A percentile compares a stretch with the other conserved stretches of the same genome.
Conservation (phyloP, 2,888 invertebrate genomes). For the Pseudoips prasinana region DNA sequence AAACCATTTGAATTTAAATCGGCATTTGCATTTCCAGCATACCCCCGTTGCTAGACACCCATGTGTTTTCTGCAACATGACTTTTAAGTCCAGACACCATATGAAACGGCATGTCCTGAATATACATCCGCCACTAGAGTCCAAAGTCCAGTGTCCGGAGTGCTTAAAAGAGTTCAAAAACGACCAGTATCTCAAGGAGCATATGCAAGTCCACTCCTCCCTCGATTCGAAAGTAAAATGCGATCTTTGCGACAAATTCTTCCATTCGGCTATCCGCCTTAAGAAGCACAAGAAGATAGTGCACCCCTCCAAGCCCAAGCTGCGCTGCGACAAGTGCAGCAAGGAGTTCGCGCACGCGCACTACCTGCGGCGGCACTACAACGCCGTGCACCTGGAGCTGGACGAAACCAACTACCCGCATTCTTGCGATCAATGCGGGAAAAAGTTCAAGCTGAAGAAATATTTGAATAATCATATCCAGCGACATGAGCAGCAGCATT, state of each 20-base stretch:
- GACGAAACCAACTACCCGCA: constrained; percentile 65
- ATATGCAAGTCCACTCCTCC: constrained; percentile 72
- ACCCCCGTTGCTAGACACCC: constrained; percentile 62
- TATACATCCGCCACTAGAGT: constrained; percentile 71
- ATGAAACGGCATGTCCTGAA: constrained; percentile 73
- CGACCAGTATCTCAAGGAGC: constrained; percentile 71
- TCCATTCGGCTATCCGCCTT: constrained; percentile 65
- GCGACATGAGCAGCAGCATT: constrained; percentile 70
- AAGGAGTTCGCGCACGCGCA: constrained; percentile 74
- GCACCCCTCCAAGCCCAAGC: constrained; percentile 65
- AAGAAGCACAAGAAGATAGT: constrained; percentile 75
- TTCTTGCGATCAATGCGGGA: constrained; percentile 67
- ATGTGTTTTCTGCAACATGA: constrained; percentile 72
- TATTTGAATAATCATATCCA: constrained; percentile 69
- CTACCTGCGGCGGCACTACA: constrained; percentile 61
- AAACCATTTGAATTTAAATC: constrained; percentile 59
- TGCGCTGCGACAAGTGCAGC: constrained; percentile 67
- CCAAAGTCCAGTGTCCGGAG: constrained; percentile 69
- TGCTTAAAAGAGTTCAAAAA: constrained; percentile 74
- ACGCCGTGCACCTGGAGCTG: constrained; percentile 65
- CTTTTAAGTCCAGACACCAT: constrained; percentile 70
- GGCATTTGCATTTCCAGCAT: constrained; percentile 68
- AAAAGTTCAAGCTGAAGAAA: constrained; percentile 69
- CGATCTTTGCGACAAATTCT: constrained; percentile 69
- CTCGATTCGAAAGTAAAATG: constrained; percentile 68